Conservation (phyloP, 2,888 invertebrate species). For the Nemotelus nigrinus region DNA sequence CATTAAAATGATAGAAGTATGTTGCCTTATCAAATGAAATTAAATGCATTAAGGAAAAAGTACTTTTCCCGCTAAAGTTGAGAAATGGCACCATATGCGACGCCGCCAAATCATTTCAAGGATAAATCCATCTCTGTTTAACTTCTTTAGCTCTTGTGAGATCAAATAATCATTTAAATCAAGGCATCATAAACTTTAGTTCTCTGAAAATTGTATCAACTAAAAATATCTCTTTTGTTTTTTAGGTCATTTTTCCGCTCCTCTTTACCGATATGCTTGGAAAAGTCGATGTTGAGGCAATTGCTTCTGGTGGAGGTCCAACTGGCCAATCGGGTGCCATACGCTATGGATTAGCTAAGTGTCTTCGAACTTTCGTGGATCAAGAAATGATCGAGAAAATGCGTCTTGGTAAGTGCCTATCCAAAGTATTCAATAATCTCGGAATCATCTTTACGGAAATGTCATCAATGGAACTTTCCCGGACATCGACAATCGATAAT, state of each 20-base stretch:
- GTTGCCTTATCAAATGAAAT: too few species aligned
- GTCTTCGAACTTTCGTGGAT: constrained; percentile 84
- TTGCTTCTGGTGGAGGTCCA: constrained; percentile 76
- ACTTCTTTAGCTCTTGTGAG: too few species aligned
- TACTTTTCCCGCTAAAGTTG: too few species aligned
- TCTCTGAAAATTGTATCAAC: too few species aligned
- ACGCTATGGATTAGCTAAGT: constrained; percentile 87
- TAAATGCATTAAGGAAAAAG: too few species aligned
- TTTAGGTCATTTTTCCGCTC: constrained; percentile 83
- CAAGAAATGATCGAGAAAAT: constrained; percentile 80
- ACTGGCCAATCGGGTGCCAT: constrained; percentile 90
- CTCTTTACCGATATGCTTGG: constrained; percentile 80
- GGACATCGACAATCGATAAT: neutral
- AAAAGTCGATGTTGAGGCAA: constrained; percentile 85
- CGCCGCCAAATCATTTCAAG: too few species aligned
- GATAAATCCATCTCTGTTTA: too few species aligned
- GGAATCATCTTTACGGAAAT: neutral
- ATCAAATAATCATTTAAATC: too few species aligned
- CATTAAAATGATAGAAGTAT: too few species aligned
- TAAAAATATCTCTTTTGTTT: constrained; percentile 50
- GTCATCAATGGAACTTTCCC: neutral
- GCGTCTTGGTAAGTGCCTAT: constrained; percentile 75
- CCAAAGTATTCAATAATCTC: neutral
- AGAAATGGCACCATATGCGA: too few species aligned
- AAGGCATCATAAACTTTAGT: too few species aligned